These are phyloP conservation scores for Urocyon cinereoargenteus DNA, from an alignment of 2,797 vertebrate genomes.

Conservation along the genomic window DNA sequence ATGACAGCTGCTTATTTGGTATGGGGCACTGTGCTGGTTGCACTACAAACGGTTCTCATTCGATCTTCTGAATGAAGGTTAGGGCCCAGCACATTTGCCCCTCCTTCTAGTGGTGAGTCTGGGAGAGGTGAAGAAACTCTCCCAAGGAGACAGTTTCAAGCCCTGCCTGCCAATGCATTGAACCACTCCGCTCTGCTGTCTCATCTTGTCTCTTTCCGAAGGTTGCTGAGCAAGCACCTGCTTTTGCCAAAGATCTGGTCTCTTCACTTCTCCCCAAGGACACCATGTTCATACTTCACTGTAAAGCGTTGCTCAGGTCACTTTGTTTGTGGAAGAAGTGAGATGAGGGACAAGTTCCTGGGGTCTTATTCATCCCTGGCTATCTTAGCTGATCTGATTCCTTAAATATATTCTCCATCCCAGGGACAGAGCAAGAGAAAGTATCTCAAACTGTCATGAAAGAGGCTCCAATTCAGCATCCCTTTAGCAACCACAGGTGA, in stretches of 20 bases:
- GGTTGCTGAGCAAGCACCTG: background rate
- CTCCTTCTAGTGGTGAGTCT: background rate
- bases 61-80: background rate
- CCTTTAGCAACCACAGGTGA: background rate
- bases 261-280: background rate
- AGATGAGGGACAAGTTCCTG: background rate
- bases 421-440: background rate
- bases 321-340: background rate
- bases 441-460: background rate
- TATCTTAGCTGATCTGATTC: background rate
- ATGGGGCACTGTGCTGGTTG: rapidly evolving
- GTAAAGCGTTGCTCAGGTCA: background rate
- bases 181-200: background rate
- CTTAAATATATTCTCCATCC: background rate
- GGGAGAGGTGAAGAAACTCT: background rate
- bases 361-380: background rate
- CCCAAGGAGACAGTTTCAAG: background rate
- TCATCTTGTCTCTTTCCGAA: background rate
- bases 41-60: background rate
- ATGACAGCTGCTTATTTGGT: background rate
- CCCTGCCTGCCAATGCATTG: background rate
- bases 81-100: background rate
- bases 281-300: background rate
- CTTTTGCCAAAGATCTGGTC: background rate
- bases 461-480: background rate